Base-by-base conservation (phyloP, 1,140 invertebrate species). In the Dendrolimus punctatus region DNA sequence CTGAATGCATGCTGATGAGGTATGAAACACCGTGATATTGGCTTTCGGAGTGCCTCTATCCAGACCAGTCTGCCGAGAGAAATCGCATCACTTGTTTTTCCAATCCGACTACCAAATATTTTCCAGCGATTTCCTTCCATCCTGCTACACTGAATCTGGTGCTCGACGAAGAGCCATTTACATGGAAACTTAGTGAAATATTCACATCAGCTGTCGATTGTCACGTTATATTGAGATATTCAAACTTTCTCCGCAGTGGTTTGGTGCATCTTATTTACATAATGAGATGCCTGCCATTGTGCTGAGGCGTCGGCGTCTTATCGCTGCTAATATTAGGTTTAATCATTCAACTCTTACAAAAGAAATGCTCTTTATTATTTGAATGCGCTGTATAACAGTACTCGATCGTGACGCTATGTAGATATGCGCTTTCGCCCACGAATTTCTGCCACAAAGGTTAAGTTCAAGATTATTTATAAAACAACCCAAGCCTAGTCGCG, bases 401-500 rank as follows among this genome's bases (percentile, higher is more conserved):
- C n/a, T 6, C 23, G 43, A n/a, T 60, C 56, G 66, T 61, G 60
- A 58, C 57, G 55, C 54, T 66, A 63, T 46, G 50, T 59, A 54
- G 60, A 65, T 68, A 67, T 71, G 71, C 62, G 73, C 72, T 76
- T 78, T 81, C 78, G 69, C 73, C 74, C 57, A 71, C 70, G 63
- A 78, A 73, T 66, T 73, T 51, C 57, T 60, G 65, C 55, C 68
- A 55, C 54, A 66, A 68, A 80, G 81, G 76, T 82, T 72, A 85
- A 85, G 79, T 85, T 85, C 82, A 82, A 82, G 80, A 78, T 74
- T 85, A 85, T 83, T 85, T 83, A 83, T 85, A 85, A 80, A 75
- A 61, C 69, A 70, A 71, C 71, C 70, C 63, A 65, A 72, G 75
- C 71, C 77, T 80, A 74, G 68, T 23, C 72, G 71, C 67, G 73